A percentile compares a stretch with the other conserved stretches of the same genome.
Evolutionary conservation across 2,113 vertebrate species (phyloP).

Genomic region (Strix uralensis): DNA sequence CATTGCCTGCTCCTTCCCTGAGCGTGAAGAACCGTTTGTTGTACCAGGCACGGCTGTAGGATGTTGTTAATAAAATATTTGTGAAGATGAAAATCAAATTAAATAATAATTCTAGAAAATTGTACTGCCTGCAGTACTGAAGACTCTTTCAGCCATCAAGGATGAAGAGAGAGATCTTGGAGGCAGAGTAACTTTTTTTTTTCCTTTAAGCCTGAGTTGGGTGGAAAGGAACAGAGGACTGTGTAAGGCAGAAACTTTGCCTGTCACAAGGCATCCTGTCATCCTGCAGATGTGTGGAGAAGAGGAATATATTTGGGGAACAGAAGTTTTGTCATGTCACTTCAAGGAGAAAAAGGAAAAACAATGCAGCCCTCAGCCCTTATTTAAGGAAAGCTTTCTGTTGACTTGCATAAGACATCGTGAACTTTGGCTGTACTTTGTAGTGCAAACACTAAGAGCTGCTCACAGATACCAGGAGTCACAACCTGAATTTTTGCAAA

Average conservation of each 20-base stretch:
- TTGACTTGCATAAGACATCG: not conserved
- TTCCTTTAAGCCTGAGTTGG: not conserved
- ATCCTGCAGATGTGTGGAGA: not conserved
- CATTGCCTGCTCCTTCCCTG: not conserved
- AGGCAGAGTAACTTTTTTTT: not conserved
- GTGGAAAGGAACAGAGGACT: not conserved
- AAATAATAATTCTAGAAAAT: not conserved
- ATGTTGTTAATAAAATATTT: not conserved
- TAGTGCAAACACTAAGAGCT: not conserved
- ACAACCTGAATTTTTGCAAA: not conserved
- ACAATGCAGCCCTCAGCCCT: not conserved
- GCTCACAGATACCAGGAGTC: not conserved
- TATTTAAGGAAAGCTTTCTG: not conserved
- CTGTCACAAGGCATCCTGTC: not conserved
- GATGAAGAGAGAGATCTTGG: not conserved
- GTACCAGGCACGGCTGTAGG: not conserved
- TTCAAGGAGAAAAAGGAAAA: not conserved
- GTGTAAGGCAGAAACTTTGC: not conserved
- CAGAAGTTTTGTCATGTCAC: not conserved
- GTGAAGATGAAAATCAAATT: not conserved
- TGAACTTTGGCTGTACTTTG: not conserved
- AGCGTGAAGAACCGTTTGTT: fast-evolving
- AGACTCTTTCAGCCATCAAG: not conserved
- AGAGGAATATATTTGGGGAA: not conserved
- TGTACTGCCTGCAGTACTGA: not conserved